Conservation (phyloP, 1,140 invertebrate genomes). For the Drosophila gunungcola region DNA sequence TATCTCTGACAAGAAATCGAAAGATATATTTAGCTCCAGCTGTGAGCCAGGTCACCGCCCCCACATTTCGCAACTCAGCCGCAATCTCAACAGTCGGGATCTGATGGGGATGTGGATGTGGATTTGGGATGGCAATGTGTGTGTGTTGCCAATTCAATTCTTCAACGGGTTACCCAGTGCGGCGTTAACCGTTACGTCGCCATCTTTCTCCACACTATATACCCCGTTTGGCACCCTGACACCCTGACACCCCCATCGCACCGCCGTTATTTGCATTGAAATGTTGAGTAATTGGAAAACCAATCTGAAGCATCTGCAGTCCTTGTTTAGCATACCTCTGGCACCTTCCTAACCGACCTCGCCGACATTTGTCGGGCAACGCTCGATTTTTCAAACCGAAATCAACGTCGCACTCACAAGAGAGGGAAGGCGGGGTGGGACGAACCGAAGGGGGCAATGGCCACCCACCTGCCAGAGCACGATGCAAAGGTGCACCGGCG, state of each 20-base stretch:
- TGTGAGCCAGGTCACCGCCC: constrained; percentile 44
- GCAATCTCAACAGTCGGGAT: constrained; percentile 30
- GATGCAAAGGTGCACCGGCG: constrained; percentile 1
- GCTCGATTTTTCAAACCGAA: constrained; percentile 56
- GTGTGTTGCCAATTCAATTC: constrained; percentile 42
- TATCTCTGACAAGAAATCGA: constrained; percentile 73
- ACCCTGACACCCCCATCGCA: neutral
- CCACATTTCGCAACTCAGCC: constrained; percentile 18
- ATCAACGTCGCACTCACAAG: constrained; percentile 44
- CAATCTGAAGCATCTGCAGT: constrained; percentile 81
- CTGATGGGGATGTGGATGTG: constrained; percentile 6
- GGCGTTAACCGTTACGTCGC: constrained; percentile 45
- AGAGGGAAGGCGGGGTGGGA: constrained; percentile 3
- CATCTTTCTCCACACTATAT: constrained; percentile 29
- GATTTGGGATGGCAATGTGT: neutral
- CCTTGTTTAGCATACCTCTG: constrained; percentile 77
- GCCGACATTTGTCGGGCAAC: constrained; percentile 19
- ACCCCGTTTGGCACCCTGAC: neutral
- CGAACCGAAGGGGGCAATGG: neutral
- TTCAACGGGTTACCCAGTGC: constrained; percentile 39
- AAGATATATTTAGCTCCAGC: constrained; percentile 51
- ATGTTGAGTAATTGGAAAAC: constrained; percentile 82
- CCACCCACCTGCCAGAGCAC: too few species aligned
- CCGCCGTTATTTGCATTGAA: constrained; percentile 76
- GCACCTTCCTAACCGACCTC: constrained; percentile 38